These are phyloP conservation scores for Cyrtonyx montezumae DNA, from an alignment of 2,113 vertebrate genomes.

Conservation along the genomic window DNA sequence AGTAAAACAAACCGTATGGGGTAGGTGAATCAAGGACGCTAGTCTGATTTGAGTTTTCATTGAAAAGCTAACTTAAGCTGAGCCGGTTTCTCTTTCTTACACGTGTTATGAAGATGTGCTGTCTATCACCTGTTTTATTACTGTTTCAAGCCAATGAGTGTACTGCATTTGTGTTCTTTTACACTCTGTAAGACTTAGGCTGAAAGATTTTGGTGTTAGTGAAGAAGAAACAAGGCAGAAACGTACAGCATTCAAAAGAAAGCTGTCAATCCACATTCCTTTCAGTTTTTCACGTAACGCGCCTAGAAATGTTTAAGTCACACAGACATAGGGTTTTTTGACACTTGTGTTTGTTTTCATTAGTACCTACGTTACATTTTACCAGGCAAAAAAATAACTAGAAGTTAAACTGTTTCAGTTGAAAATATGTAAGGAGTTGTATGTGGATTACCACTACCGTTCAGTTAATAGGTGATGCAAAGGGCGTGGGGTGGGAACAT, in stretches of 20 bases:
- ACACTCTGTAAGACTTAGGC: not conserved
- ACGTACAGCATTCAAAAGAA: not conserved
- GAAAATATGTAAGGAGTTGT: constrained; percentile 56
- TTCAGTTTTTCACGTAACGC: constrained; percentile 33
- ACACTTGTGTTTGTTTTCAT: not conserved
- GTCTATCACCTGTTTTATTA: not conserved
- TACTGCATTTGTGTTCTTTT: constrained; percentile 20
- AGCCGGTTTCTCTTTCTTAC: not conserved
- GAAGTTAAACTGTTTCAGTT: constrained; percentile 64
- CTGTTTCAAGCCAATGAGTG: not conserved
- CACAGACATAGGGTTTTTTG: constrained; percentile 40
- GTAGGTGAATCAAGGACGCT: constrained; percentile 52
- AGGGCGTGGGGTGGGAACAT: constrained; percentile 63
- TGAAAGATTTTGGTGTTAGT: not conserved
- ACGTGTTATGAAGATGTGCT: not conserved
- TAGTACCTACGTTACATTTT: constrained; percentile 13
- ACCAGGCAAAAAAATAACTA: constrained; percentile 37
- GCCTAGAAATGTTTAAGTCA: not conserved
- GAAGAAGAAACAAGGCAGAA: not conserved
- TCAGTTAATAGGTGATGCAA: constrained; percentile 51
- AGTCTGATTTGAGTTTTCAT: constrained; percentile 19
- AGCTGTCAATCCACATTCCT: constrained; percentile 44
- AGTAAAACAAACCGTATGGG: constrained; percentile 45
- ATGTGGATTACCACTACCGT: constrained; percentile 58
- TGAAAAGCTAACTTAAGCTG: not conserved